phyloP scores from a whole-genome alignment of 2,113 vertebrate genomes.

The Eublepharis macularius region DNA sequence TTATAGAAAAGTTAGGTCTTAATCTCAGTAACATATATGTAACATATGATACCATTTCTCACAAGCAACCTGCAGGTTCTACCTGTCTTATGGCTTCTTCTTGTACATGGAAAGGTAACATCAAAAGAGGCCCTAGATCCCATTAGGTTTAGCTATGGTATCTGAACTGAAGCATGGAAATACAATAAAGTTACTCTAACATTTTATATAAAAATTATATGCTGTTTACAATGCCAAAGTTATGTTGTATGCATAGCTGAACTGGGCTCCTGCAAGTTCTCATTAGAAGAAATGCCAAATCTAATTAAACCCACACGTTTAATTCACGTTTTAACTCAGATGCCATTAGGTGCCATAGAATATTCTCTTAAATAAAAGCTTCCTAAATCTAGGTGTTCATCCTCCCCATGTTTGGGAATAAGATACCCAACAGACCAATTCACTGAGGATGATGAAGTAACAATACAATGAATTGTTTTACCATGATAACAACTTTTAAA shows the following conservation, averaged over 20 bases:
- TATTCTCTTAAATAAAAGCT: constrained; percentile 49
- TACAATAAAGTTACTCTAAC: neutral
- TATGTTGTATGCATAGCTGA: neutral
- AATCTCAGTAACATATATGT: too few relatives aligned
- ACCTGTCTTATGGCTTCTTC: too few relatives aligned
- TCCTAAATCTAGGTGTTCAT: constrained; percentile 41
- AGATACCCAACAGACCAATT: constrained; percentile 56
- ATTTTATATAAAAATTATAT: neutral
- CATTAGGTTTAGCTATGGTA: neutral
- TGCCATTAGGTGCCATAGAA: constrained; percentile 46
- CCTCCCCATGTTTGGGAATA: constrained; percentile 36
- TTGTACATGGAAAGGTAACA: too few relatives aligned
- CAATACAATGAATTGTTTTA: constrained; percentile 57
- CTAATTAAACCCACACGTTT: constrained; percentile 50
- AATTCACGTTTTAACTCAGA: constrained; percentile 45
- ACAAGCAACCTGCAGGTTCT: neutral
- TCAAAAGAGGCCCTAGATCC: neutral
- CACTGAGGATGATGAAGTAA: constrained; percentile 45
- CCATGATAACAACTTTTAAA: constrained; percentile 67
- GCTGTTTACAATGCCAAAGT: neutral
- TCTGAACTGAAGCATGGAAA: neutral
- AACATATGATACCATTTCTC: too few relatives aligned
- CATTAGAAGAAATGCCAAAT: constrained; percentile 52
- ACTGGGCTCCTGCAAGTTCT: constrained; percentile 40
- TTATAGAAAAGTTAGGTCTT: too few relatives aligned